Base-by-base conservation (phyloP, 1,140 invertebrate genomes). In the Drosophila ironensis region DNA sequence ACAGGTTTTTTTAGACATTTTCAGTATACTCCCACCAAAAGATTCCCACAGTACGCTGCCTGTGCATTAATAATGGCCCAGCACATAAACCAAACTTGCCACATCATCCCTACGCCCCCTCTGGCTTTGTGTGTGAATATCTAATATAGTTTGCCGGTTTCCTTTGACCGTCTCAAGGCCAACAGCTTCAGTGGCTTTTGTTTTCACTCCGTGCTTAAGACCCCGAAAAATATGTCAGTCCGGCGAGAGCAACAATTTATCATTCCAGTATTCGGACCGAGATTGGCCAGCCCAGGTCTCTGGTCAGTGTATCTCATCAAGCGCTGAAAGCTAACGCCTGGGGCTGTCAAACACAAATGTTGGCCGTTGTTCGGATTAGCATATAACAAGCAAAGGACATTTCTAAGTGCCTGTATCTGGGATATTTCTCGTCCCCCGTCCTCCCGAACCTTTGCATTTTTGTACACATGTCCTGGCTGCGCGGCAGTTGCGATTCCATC, bases 311-410 rank as follows among this genome's bases (percentile, higher is more conserved):
- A n/a, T 51, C 63, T 76, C 70, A 63, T 61, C 68, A 59, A 44
- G 63, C 54, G 52, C 22, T 72, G 61, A 69, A 57, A 63, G 63
- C 61, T 47, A 63, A 19, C 25, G 42, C 47, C 74, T 42, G 42
- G 28, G 30, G 68, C 69, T 78, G 69, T 78, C 75, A 78, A 73
- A 78, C 48, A 40, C 74, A 73, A 78, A 63, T 78, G 74, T 69
- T 68, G 66, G 50, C 28, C 59, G 37, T 48, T 78, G 74, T 72
- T 63, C 42, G 35, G 61, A 77, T 77, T 78, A 78, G 74, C 74
- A 78, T 78, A 78, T 48, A 78, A 78, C 74, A 78, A 53, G 46
- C 68, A 53, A 77, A 61, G 61, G 66, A 76, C 72, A 75, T 44
- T 41, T 19, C 42, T 38, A 9, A 11, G 33, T 30, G 42, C 27